Conservation (phyloP, 2,888 invertebrate species). For the Anarsia innoxiella region DNA sequence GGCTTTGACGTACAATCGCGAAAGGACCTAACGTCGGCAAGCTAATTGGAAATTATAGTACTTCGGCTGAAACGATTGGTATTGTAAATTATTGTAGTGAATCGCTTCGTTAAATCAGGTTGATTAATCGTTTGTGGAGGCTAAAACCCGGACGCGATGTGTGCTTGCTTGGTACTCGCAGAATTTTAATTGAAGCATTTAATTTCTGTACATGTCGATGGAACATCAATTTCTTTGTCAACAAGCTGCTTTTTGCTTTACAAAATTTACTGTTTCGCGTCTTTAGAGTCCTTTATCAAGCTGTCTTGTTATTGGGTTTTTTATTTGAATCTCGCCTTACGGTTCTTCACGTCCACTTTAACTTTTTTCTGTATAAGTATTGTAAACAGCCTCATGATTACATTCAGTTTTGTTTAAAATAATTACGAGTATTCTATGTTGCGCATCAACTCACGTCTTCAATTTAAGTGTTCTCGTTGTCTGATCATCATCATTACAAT, state of each 20-base stretch:
- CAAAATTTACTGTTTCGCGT: conserved; percentile 1
- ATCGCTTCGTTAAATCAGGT: conserved; percentile 49
- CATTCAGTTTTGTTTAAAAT: too few species aligned
- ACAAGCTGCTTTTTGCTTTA: conserved; percentile 2
- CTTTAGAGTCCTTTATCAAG: too few species aligned
- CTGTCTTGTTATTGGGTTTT: too few species aligned
- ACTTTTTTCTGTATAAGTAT: too few species aligned
- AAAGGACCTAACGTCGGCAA: conserved; percentile 31
- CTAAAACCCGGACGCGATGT: conserved; percentile 28
- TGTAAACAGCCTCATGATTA: too few species aligned
- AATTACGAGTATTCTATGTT: too few species aligned
- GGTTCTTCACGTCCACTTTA: too few species aligned
- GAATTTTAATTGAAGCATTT: conserved; percentile 31
- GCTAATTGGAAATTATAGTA: conserved; percentile 65
- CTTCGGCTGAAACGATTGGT: conserved; percentile 38
- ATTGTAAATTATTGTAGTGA: conserved; percentile 47
- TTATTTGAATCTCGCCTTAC: too few species aligned
- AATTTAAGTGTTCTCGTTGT: too few species aligned
- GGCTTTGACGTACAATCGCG: conserved; percentile 20
- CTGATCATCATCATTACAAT: too few species aligned
- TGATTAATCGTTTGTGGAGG: conserved; percentile 45
- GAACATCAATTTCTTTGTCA: conserved; percentile 14
- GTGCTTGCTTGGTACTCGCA: conserved; percentile 23
- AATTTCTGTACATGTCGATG: conserved; percentile 15
- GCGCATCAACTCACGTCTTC: too few species aligned